Conservation (phyloP, 2,113 vertebrate genomes). For the Halichoeres trimaculatus region DNA sequence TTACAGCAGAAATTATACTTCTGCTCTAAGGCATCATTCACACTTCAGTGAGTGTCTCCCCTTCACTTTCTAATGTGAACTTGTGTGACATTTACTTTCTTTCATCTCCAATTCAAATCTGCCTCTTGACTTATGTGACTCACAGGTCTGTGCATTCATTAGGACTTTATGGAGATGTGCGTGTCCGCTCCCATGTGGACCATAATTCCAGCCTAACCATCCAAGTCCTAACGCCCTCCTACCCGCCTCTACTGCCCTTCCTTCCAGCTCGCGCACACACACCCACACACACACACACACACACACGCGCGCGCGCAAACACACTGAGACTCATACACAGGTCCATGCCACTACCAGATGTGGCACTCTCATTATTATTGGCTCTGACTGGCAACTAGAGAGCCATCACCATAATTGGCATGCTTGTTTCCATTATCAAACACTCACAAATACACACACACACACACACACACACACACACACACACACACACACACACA, state of each 20-base stretch:
- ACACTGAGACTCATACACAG: not conserved
- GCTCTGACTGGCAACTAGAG: conserved; percentile 60
- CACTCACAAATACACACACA: conserved; percentile 36
- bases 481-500: not conserved
- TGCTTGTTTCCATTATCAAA: conserved; percentile 65
- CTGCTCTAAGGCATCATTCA: not conserved
- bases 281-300: conserved; percentile 4
- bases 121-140: not conserved
- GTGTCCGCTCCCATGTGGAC: not conserved
- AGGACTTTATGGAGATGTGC: not conserved
- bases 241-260: not conserved
- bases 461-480: conserved; percentile 2
- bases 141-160: not conserved
- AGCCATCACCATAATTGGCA: conserved; percentile 60
- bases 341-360: conserved; percentile 56
- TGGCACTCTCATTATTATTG: conserved; percentile 59
- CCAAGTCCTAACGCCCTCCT: not conserved
- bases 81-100: conserved; percentile 7
- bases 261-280: not conserved
- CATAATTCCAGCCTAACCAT: not conserved
- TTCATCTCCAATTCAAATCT: not conserved
- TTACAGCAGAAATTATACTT: not conserved
- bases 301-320: conserved; percentile 6
- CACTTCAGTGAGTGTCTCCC: no score
- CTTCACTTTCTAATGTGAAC: not conserved